Evolutionary conservation across 2,797 vertebrate species (phyloP), one percentile per base, ranked within the genome.

Genomic region (Calcarius lapponicus): DNA sequence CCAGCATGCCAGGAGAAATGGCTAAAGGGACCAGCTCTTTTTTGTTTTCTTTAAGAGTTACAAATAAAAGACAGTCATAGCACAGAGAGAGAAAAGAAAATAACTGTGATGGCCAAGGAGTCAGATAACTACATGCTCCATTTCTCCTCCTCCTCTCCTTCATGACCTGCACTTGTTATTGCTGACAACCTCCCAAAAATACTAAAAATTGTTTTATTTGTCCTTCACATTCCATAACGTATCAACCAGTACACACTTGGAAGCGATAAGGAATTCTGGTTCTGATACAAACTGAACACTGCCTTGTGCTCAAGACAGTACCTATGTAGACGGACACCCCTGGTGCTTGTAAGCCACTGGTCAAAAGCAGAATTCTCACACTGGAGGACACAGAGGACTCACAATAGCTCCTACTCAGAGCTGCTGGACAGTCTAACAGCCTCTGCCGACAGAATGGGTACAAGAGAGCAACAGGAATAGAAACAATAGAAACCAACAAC

Each of bases 1-100:
- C 95, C 97, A 94, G 88, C 97, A 97, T 97, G 98, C 97, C 92
- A 86, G 73, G 96, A 96, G 97, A 98, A 96, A 95, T 40, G 95
- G 97, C 97, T 96, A 97, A 98, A 98, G 98, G 97, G 98, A 98
- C 98, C 97, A 98, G 98, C 98, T 98, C 98, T 98, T 98, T 98
- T 58, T 96, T 90, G n/a, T 66, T 80, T 74, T 71, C 80, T 92
- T 83, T 56, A 88, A 89, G 75, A 93, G 88, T 60, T 74, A 84
- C 71, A 92, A 95, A 66, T 50, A 91, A 86, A 93, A 95, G 88
- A 90, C 50, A 94, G 79, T 54, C 60, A 88, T 51, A 95, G 71
- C 65, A 88, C 67, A 92, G 71, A 83, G 66, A 92, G 70, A 62
- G 69, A 70, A 42, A 70, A 90, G 81, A 88, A 80, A 92, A 70